Evolutionary conservation across 2,113 vertebrate species (phyloP), one percentile per base, ranked within the genome.

Genomic region (Pseudopodoces humilis): DNA sequence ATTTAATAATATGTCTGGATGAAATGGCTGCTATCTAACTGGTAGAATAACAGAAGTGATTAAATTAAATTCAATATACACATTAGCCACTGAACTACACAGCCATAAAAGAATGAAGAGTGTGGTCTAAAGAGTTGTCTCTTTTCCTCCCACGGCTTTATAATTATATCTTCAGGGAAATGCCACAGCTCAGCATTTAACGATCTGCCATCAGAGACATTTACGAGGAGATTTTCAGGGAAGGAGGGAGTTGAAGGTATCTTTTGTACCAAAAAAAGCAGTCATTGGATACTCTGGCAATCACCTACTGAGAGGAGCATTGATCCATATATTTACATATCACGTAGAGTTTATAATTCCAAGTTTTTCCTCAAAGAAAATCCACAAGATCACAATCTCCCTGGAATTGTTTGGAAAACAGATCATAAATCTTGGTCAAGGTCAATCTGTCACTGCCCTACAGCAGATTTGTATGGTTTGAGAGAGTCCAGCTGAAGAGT

Each of bases 181-280:
- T 95, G 71, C 70, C 95, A 94, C 94, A 96, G 92, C 85, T 97
- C 96, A 95, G 88, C 94, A 81, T 94, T 94, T 96, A 96, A 96
- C 39, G 72, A 93, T 94, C 88, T 93, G 86, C 94, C 80, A 97
- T 90, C 94, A 85, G 76, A 92, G 89, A 88, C 94, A 86, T 96
- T 97, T 97, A 72, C 69, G 76, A 92, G 92, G 77, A 93, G 68
- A 43, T 96, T 94, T 96, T 95, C 62, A 70, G 91, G 55, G 86
- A 93, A 81, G 59, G 78, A 91, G 94, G 74, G 86, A 92, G 74
- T 55, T 94, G 92, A 92, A 24, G 67, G 86, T 81, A 83, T 91
- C 76, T 92, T 83, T 94, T 91, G 67, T 84, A 95, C 67, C 62
- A 68, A 90, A 83, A 93, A 82, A 94, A 71, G 41, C 49, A 91